These are phyloP conservation scores for Lagorchestes hirsutus DNA, from an alignment of 2,797 vertebrate species.

Conservation along the genomic window DNA sequence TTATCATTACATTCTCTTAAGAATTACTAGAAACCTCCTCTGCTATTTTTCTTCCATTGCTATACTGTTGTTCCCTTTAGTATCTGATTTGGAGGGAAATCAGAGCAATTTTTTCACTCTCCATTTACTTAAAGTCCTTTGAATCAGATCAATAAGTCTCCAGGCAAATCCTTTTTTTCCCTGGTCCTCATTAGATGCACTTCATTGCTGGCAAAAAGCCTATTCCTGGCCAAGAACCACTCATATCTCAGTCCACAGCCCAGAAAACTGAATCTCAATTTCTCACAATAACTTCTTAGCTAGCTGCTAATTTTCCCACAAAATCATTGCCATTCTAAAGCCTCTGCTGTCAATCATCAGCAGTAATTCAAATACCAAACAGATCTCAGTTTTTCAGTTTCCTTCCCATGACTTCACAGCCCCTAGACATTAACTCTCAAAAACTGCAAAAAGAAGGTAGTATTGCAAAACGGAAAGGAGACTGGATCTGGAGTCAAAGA, in stretches of 20 bases:
- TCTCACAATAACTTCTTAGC: neutral
- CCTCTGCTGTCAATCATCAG: neutral
- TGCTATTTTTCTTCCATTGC: neutral
- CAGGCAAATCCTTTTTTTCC: neutral
- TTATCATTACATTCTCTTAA: neutral
- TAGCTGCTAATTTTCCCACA: neutral
- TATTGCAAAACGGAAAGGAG: too few species aligned
- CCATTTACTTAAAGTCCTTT: neutral
- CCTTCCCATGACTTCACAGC: neutral
- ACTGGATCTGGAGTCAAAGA: too few species aligned
- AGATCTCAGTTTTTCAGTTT: neutral
- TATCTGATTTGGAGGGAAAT: neutral
- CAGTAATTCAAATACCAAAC: neutral
- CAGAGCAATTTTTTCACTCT: neutral
- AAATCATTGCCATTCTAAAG: neutral
- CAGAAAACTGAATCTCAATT: neutral
- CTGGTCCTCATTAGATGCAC: neutral
- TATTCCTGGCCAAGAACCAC: neutral
- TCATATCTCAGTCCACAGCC: neutral
- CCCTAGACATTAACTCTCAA: neutral
- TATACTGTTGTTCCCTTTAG: neutral
- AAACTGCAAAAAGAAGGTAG: neutral
- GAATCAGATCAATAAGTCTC: neutral
- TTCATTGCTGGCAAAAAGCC: neutral
- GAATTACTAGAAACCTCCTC: neutral